Percentiles rank a stretch among this genome's conserved stretches.
These are phyloP conservation scores for Bombus breviceps DNA, from an alignment of 1,140 invertebrate species.

Conservation along the genomic window DNA sequence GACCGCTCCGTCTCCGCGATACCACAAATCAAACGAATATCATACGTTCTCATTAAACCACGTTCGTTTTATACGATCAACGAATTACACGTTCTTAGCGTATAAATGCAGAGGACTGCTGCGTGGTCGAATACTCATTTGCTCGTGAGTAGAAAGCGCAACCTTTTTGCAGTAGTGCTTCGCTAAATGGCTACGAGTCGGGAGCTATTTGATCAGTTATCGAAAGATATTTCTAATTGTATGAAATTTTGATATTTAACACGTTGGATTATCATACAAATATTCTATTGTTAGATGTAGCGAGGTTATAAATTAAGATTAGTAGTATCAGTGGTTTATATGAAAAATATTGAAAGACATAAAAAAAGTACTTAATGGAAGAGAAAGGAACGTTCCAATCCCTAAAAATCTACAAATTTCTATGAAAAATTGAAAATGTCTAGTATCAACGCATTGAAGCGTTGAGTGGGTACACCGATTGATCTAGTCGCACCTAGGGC, in stretches of 20 bases:
- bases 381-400: neutral
- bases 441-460: too few species aligned
- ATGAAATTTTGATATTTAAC: neutral
- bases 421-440: too few species aligned
- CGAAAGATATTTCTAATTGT: neutral
- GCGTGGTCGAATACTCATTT: neutral
- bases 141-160: conserved; percentile 42
- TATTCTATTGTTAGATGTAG: neutral
- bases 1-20: neutral
- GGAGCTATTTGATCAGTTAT: neutral
- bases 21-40: neutral
- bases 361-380: neutral
- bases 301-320: neutral
- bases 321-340: neutral
- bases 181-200: neutral
- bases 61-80: neutral
- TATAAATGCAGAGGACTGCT: neutral
- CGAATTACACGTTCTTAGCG: neutral
- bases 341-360: neutral
- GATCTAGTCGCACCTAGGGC: neutral
- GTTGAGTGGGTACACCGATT: neutral
- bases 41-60: neutral
- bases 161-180: conserved; percentile 21
- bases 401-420: too few species aligned
- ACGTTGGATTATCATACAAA: neutral